Base-by-base conservation (phyloP, 2,888 invertebrate species). In the Pachymerium ferrugineum region DNA sequence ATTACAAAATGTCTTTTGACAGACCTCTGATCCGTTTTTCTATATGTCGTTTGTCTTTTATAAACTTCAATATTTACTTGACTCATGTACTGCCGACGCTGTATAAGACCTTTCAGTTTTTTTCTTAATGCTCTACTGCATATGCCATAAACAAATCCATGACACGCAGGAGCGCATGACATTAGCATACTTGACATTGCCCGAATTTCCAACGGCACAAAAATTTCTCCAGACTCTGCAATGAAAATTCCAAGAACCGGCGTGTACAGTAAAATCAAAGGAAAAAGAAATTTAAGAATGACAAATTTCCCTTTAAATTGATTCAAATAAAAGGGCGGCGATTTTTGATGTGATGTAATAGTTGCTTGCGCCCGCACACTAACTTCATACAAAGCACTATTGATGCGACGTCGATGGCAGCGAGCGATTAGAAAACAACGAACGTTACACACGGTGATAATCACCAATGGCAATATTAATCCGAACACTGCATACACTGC, bases 301-400 rank as follows among this genome's bases (percentile, higher is more conserved):
- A 89, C 89, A 77, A 87, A 86, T 12, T 87, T 84, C 8, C 85
- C 84, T 42, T 84, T 82, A 77, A 86, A 85, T 77, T 84, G 84
- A 42, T 84, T 83, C 68, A 89, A 86, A 76, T 89, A 87, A 81
- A 91, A 90, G 8, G 91, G 91, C 80, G 91, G 91, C 77, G 90
- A 85, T 81, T 91, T 91, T 47, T 80, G 77, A 62, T 62, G 10
- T 3, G 62, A 28, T 2, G 79, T 80, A 42, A 80, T 80, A 1
- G 80, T 80, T 6, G 92, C 92, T 84, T 92, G 92, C 0, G 92
- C 92, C 8, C 91, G 90, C 72, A 92, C 82, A 0, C 92, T 92
- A 54, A 92, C 91, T 85, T 92, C 91, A 83, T 90, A 92, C 77
- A 92, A 91, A 28, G 92, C 92, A 68, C 91, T 90, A 30, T 92